phyloP scores from a whole-genome alignment of 2,888 invertebrate genomes.

The Melanchra persicariae region DNA sequence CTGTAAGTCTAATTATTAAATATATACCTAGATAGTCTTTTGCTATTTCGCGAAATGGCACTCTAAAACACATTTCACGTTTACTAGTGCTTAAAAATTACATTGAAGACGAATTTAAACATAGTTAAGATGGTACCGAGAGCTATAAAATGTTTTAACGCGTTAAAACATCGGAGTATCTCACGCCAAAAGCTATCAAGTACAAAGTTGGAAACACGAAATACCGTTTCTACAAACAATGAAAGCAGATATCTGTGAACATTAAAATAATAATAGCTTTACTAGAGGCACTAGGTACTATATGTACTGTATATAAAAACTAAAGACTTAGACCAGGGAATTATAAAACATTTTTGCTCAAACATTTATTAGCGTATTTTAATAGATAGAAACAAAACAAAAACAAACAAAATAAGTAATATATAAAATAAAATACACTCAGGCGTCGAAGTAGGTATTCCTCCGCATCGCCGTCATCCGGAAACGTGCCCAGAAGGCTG shows the following conservation, averaged over 20 bases:
- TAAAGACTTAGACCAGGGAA: too few species aligned
- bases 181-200: conserved; percentile 28
- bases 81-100: neutral
- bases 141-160: conserved; percentile 7
- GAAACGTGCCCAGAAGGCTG: too few species aligned
- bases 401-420: too few species aligned
- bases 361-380: too few species aligned
- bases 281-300: neutral
- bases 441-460: too few species aligned
- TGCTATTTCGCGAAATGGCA: neutral
- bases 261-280: neutral
- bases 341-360: too few species aligned
- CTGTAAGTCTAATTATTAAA: too few species aligned
- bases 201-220: conserved; percentile 13
- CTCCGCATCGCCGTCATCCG: too few species aligned
- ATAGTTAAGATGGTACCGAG: neutral
- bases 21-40: too few species aligned
- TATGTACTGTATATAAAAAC: too few species aligned
- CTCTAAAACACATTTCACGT: neutral
- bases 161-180: conserved; percentile 6
- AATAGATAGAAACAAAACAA: too few species aligned
- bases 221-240: neutral
- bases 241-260: neutral
- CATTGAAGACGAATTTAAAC: conserved; percentile 2
- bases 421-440: too few species aligned